These are phyloP conservation scores for Hiodon tergisus DNA, from an alignment of 2,113 vertebrate genomes.

Conservation along the genomic window DNA sequence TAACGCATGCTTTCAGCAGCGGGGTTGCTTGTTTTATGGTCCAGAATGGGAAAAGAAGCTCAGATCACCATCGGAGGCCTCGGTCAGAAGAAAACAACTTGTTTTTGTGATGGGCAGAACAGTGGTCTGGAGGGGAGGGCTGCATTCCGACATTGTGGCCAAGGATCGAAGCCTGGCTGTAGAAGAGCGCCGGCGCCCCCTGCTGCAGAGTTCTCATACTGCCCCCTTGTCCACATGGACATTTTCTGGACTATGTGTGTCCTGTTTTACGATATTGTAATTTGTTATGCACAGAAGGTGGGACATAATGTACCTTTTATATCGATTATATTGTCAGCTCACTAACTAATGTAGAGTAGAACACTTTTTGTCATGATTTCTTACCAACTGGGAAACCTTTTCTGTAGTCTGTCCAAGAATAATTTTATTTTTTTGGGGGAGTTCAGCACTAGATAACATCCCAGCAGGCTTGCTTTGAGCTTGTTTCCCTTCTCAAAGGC, in stretches of 20 bases:
- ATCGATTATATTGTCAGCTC: no score
- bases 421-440: no score
- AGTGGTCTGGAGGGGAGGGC: conserved; percentile 18
- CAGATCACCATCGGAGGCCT: conserved; percentile 4
- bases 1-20: background rate
- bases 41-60: conserved; percentile 2
- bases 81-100: conserved; percentile 18
- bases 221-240: background rate
- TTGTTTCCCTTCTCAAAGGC: no score
- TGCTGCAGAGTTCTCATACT: conserved; percentile 38
- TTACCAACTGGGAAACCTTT: no score
- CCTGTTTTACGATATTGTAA: background rate
- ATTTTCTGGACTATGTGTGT: background rate
- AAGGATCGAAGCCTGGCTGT: background rate
- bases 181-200: conserved; percentile 34
- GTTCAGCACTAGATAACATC: no score
- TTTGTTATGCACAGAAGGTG: background rate
- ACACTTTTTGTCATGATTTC: no score
- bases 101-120: conserved; percentile 17
- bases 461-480: no score
- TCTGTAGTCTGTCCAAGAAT: no score
- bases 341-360: no score
- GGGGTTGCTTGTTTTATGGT: background rate
- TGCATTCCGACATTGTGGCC: conserved; percentile 10
- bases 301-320: no score